phyloP scores from a whole-genome alignment of 2,797 vertebrate genomes.

The Ibycter americanus region DNA sequence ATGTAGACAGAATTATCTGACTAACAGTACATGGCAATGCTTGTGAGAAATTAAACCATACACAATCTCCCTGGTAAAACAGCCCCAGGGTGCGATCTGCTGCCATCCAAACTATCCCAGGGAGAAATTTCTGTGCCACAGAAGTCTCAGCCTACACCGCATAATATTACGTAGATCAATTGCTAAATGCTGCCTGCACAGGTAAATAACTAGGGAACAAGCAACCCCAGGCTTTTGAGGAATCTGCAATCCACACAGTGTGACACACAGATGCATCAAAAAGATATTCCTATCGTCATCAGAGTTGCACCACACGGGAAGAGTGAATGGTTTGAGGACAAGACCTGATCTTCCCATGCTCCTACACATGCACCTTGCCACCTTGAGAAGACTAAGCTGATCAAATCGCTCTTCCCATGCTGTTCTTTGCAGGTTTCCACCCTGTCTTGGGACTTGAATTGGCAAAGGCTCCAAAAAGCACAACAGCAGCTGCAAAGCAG shows the following conservation, averaged over 20 bases:
- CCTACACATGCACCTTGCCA: rapidly evolving
- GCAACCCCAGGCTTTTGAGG: neutral
- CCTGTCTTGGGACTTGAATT: neutral
- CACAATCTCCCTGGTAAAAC: neutral
- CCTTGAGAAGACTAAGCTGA: neutral
- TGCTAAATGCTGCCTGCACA: conserved; percentile 4
- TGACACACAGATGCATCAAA: neutral
- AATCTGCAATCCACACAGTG: neutral
- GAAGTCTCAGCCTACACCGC: neutral
- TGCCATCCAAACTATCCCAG: conserved; percentile 2
- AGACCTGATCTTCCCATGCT: neutral
- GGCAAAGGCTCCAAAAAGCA: neutral
- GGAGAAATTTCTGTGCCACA: neutral
- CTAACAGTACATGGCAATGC: neutral
- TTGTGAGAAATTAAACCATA: conserved; percentile 23
- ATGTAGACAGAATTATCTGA: neutral
- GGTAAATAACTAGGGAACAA: conserved; percentile 7
- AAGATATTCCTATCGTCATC: neutral
- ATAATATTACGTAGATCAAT: conserved; percentile 1
- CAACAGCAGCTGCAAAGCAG: neutral
- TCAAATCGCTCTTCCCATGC: neutral
- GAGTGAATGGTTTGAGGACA: neutral
- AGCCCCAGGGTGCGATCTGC: neutral
- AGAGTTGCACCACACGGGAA: neutral
- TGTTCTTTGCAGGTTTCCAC: neutral